phyloP scores from a whole-genome alignment of 2,888 invertebrate genomes.

The Linnaemya vulpina region DNA sequence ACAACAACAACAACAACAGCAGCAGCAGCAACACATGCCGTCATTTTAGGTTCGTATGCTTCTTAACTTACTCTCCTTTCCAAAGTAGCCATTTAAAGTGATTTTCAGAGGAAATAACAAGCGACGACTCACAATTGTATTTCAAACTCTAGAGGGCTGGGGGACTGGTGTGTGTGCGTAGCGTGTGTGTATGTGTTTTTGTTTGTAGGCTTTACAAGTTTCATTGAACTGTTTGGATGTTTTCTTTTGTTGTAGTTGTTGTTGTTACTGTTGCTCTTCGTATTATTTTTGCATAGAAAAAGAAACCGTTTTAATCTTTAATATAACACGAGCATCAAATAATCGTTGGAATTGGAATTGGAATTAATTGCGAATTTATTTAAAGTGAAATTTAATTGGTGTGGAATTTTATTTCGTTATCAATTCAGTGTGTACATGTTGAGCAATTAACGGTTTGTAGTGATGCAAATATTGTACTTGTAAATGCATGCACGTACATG shows the following conservation, averaged over 20 bases:
- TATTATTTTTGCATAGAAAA: constrained; percentile 23
- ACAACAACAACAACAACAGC: no score
- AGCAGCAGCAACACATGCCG: neutral
- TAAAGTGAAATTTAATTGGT: constrained; percentile 30
- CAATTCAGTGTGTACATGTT: neutral
- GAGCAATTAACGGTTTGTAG: neutral
- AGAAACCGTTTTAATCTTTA: constrained; percentile 25
- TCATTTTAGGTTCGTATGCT: constrained; percentile 7
- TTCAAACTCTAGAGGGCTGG: neutral
- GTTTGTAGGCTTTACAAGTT: constrained; percentile 1
- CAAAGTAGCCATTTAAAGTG: constrained; percentile 13
- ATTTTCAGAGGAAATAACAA: constrained; percentile 42
- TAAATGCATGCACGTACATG: no score
- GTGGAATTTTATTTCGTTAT: constrained; percentile 1
- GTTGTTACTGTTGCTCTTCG: no score
- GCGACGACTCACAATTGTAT: constrained; percentile 26
- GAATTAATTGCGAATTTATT: constrained; percentile 41
- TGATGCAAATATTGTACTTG: neutral
- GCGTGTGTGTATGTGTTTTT: neutral
- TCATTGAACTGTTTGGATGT: constrained; percentile 48
- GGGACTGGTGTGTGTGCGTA: neutral
- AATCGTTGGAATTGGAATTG: constrained; percentile 45
- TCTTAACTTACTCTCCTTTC: constrained; percentile 3
- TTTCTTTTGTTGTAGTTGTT: neutral
- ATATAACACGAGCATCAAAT: constrained; percentile 9